A percentile compares a stretch with the other conserved stretches of the same genome.
Evolutionary conservation across 1,140 invertebrate genomes (phyloP).

Genomic region (Manduca sexta): DNA sequence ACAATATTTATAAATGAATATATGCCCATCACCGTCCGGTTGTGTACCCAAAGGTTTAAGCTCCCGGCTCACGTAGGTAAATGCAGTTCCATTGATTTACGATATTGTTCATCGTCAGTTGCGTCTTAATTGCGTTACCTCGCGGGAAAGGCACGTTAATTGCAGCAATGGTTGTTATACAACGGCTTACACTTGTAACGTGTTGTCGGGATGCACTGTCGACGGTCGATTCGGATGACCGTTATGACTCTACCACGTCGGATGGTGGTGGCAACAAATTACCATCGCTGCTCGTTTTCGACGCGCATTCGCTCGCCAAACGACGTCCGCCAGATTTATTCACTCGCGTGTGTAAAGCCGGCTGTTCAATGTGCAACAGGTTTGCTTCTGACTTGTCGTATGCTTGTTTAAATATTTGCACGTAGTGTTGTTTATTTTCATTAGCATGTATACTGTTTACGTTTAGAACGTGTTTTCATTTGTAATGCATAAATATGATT

Average conservation of each 20-base stretch:
- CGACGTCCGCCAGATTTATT: conserved; percentile 24
- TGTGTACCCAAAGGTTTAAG: too few species aligned
- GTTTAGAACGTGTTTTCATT: too few species aligned
- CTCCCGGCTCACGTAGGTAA: conserved; percentile 5
- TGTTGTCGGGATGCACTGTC: background rate
- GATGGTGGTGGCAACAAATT: conserved; percentile 14
- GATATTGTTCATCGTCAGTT: conserved; percentile 14
- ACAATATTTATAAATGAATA: too few species aligned
- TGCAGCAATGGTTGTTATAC: conserved; percentile 4
- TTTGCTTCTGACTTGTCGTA: too few species aligned
- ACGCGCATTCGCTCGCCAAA: conserved; percentile 25
- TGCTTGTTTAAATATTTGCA: too few species aligned
- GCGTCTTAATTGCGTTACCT: conserved; percentile 9
- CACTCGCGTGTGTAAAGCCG: conserved; percentile 13
- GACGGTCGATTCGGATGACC: background rate
- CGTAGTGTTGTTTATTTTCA: too few species aligned
- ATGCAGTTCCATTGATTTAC: conserved; percentile 18
- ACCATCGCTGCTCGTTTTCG: conserved; percentile 16
- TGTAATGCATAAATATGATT: too few species aligned
- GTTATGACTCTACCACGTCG: background rate
- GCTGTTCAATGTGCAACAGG: conserved; percentile 7
- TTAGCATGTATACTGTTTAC: too few species aligned
- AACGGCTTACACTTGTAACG: background rate
- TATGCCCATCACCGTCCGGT: too few species aligned
- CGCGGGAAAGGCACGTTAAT: conserved; percentile 4